A percentile compares a stretch with the other conserved stretches of the same genome.
Conservation (phyloP, 2,113 vertebrate species). For the Pycnonotus jocosus region DNA sequence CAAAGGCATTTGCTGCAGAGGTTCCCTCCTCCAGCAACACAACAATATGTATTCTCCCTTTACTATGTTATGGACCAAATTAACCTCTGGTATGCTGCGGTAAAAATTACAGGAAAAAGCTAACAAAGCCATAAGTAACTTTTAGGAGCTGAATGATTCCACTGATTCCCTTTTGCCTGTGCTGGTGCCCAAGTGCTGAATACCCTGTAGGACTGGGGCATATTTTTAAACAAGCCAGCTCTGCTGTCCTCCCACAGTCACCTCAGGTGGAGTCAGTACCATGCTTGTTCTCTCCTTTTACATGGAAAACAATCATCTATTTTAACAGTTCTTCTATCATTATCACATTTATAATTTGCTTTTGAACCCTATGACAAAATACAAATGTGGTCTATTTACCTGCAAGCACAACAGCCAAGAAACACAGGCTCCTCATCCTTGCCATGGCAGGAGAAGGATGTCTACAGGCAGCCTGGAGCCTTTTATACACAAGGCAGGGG, state of each 20-base stretch:
- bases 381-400: not conserved
- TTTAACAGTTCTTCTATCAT: fast-evolving
- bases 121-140: not conserved
- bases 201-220: fast-evolving
- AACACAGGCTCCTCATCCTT: not conserved
- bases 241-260: not conserved
- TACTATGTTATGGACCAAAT: not conserved
- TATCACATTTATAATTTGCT: not conserved
- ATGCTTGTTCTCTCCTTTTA: not conserved
- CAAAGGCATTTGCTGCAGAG: not conserved
- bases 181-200: not conserved
- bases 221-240: not conserved
- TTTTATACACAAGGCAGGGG: not conserved
- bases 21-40: not conserved
- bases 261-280: not conserved
- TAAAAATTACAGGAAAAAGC: not conserved
- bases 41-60: not conserved
- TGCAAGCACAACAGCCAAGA: not conserved
- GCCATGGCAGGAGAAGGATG: not conserved
- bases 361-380: not conserved
- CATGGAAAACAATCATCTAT: not conserved
- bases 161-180: not conserved
- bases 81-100: not conserved
- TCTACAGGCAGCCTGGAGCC: not conserved
- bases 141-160: not conserved